Conservation (phyloP, 2,797 vertebrate genomes). For the Onychomys leucogaster region DNA sequence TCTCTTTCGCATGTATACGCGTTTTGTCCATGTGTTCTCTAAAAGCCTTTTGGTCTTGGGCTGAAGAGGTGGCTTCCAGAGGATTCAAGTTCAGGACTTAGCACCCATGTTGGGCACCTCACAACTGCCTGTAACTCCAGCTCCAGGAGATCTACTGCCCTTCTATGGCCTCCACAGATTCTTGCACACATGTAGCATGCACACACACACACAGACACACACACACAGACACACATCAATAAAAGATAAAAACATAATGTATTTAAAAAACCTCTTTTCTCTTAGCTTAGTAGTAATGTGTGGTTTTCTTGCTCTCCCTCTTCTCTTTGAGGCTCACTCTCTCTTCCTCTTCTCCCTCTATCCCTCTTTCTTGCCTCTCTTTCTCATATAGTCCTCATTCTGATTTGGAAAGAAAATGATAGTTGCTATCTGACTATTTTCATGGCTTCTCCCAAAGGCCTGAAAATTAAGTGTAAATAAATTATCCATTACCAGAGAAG, state of each 20-base stretch:
- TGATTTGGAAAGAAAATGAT: constrained; percentile 24
- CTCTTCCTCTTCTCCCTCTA: not conserved
- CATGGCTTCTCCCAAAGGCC: constrained; percentile 14
- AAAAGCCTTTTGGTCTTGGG: not conserved
- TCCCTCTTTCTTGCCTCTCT: not conserved
- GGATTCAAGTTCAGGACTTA: not conserved
- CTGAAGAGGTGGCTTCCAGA: not conserved
- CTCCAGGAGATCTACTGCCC: not conserved
- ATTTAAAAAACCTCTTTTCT: not conserved
- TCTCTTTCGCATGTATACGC: not conserved
- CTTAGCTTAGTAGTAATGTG: not conserved
- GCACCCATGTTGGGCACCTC: not conserved
- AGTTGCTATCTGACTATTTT: not conserved
- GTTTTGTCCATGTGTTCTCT: too few species aligned
- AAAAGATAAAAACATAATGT: not conserved
- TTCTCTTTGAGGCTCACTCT: not conserved
- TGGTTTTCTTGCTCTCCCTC: not conserved
- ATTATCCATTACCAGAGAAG: constrained; percentile 74
- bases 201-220: not conserved
- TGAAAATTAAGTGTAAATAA: constrained; percentile 74
- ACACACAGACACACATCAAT: not conserved
- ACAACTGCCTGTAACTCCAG: not conserved
- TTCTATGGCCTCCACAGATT: not conserved
- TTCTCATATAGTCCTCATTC: not conserved
- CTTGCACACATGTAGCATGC: not conserved